Evolutionary conservation across 1,140 invertebrate genomes (phyloP), one percentile per base, ranked within the genome.

Genomic region (Drosophila pachea): DNA sequence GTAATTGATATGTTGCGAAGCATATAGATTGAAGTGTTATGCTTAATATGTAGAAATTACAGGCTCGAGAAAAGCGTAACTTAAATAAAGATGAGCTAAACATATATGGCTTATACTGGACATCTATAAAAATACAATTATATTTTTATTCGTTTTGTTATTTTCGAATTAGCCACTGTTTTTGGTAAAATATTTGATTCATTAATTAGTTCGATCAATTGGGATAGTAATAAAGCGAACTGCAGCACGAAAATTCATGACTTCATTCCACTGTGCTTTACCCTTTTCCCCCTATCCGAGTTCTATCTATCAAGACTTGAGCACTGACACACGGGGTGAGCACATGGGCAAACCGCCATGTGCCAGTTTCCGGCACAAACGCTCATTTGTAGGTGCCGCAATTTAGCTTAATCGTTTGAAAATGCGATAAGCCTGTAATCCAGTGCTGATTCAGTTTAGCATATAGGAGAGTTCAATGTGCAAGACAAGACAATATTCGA

Each of bases 401-500:
- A 40, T 40, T 40, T 4, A 42, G 33, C 14, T 32, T 61, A 82
- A 58, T 50, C n/a, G 62, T 72, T 33, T n/a, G n/a, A 32, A n/a
- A n/a, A 68, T 58, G 58, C 42, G 79, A 82, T 78, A 78, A 75
- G 56, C 4, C 40, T 1, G 31, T 54, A 42, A 56, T 47, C 53
- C 7, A 35, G 2, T 11, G 63, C 67, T 67, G 60, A 73, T 61
- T 73, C 65, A 69, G 47, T 40, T 52, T 35, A 12, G 22, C 12
- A 32, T 29, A 60, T 14, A 59, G 14, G 12, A 40, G 60, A 42
- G 73, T 43, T 73, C 79, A 84, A 71, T 66, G 76, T 84, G 52
- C 63, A 38, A 48, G 12, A 5, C 32, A 35, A 60, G 43, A 22
- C 40, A n/a, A 42, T 38, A 36, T 45, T 47, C 32, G 16, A 35